A percentile compares a stretch with the other conserved stretches of the same genome.
These are phyloP conservation scores for Drosophila arawakana DNA, from an alignment of 1,140 invertebrate species.

Conservation along the genomic window DNA sequence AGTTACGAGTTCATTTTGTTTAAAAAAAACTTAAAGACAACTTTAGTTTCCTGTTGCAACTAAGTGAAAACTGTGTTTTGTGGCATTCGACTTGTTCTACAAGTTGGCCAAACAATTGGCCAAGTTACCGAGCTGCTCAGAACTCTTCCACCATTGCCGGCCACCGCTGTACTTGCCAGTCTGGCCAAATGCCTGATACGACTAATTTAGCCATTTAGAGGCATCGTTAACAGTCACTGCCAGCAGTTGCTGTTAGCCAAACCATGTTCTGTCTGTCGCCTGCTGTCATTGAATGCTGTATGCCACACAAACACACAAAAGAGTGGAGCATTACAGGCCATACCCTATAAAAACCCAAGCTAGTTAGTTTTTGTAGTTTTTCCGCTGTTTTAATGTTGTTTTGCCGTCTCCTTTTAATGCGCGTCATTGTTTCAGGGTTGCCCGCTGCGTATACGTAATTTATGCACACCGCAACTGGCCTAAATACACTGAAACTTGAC, in stretches of 20 bases:
- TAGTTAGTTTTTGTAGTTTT: constrained; percentile 3
- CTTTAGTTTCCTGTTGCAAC: not conserved
- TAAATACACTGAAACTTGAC: constrained; percentile 22
- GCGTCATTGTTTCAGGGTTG: constrained; percentile 33
- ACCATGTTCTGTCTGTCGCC: constrained; percentile 11
- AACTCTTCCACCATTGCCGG: not conserved
- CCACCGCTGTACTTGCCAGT: constrained; percentile 28
- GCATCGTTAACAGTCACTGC: constrained; percentile 27
- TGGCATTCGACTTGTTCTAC: not conserved
- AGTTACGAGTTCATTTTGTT: not conserved
- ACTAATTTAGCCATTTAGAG: constrained; percentile 71
- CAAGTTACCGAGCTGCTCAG: not conserved
- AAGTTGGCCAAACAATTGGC: constrained; percentile 17
- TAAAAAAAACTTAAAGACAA: not conserved
- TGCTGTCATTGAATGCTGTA: constrained; percentile 34
- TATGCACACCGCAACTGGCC: constrained; percentile 24
- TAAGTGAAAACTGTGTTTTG: not conserved
- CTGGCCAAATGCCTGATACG: constrained; percentile 54
- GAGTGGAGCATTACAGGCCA: not conserved
- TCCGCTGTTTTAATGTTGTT: constrained; percentile 5
- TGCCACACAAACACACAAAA: constrained; percentile 30
- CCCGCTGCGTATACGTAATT: constrained; percentile 41
- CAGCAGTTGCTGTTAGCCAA: constrained; percentile 3
- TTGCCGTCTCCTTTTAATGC: constrained; percentile 40
- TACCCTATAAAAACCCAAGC: constrained; percentile 36